Conservation (phyloP, 2,113 vertebrate species). For the Podarcis cretensis region DNA sequence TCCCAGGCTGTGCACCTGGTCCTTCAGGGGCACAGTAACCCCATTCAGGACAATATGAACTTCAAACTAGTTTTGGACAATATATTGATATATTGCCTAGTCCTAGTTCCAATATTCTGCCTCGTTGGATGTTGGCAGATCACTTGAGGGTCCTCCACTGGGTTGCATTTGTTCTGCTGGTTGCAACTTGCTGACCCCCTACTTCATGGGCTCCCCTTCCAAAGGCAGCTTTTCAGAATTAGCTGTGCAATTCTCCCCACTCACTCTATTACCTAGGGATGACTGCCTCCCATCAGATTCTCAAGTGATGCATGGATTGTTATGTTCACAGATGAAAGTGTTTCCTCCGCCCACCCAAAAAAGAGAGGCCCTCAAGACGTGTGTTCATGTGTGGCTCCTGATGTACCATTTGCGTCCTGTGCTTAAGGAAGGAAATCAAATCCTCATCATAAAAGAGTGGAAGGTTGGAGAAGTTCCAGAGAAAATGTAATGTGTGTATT, state of each 20-base stretch:
- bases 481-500: constrained; percentile 14
- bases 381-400: neutral
- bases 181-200: neutral
- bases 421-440: neutral
- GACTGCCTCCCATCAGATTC: neutral
- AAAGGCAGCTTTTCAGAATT: neutral
- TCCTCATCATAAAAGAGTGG: neutral
- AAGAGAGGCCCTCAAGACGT: neutral
- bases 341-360: neutral
- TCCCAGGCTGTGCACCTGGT: too few relatives aligned
- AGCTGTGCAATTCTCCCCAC: neutral
- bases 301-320: neutral
- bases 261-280: rapidly evolving
- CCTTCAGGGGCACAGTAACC: too few relatives aligned
- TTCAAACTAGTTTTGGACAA: too few relatives aligned
- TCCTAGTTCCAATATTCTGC: too few relatives aligned
- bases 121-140: neutral
- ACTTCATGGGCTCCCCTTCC: too few relatives aligned
- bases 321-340: neutral
- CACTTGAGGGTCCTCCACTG: neutral
- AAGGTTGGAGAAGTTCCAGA: constrained; percentile 35
- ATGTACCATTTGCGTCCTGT: constrained; percentile 10
- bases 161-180: neutral
- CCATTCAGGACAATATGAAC: too few relatives aligned
- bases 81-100: too few relatives aligned